Evolutionary conservation across 2,888 invertebrate genomes (phyloP), one percentile per base, ranked within the genome.

Genomic region (Drosophila ochracea): DNA sequence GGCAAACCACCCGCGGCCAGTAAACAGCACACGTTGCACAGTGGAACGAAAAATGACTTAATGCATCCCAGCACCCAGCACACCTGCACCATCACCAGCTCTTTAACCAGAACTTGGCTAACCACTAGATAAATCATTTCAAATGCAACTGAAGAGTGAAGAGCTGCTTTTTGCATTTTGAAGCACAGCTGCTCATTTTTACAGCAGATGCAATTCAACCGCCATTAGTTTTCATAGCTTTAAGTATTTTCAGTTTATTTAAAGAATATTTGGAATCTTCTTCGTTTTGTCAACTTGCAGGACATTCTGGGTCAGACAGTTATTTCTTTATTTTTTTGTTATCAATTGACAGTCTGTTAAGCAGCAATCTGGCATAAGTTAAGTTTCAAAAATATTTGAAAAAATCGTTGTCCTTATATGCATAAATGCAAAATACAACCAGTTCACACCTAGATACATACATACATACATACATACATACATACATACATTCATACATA

Each of bases 1-100:
- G 54, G 55, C 68, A 81, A 73, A 76, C 39, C 71, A 71, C 82
- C 84, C 69, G 68, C 75, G 84, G 83, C 73, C 69, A 76, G 81
- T 65, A 76, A 78, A 76, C 78, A 78, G 52, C 37, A 35, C 62
- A 57, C 33, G 25, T 25, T 25, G 64, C 80, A 78, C 72, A 76
- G 76, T 78, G 80, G 63, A 25, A 49, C 55, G 57, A 72, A 37
- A 28, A 43, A 61, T 28, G 30, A 37, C 19, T 30, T n/a, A 21
- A 13, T 21, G 58, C 30, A 13, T 39, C 28, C 30, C 5, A 16
- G 41, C n/a, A 13, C 30, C 10, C 39, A 28, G 4, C 13, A 39
- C 13, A 28, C 6, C 37, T 39, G 16, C 28, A 11, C 11, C 5
- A 11, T n/a, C 25, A 25, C 25, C 25, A 25, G 37, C 28, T n/a